Conservation (phyloP, 2,888 invertebrate genomes). For the Cacoxenus indagator region DNA sequence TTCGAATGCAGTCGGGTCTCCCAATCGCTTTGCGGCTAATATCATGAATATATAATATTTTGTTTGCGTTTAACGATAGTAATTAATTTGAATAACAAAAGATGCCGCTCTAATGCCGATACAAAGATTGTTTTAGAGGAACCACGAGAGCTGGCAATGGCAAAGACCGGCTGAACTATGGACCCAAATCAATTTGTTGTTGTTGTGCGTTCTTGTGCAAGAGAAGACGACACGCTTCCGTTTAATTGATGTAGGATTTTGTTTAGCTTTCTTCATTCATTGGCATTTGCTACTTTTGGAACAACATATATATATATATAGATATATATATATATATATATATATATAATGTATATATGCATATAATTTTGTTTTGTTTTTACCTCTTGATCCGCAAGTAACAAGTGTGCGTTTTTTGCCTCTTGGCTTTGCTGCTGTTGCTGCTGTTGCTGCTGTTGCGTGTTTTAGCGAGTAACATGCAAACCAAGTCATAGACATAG, state of each 20-base stretch:
- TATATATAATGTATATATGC: background rate
- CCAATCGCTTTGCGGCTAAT: background rate
- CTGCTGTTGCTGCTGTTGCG: background rate
- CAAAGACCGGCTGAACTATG: background rate
- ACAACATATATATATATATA: no score
- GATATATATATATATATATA: background rate
- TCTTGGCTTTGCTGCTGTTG: background rate
- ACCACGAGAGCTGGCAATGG: background rate
- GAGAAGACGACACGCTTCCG: background rate
- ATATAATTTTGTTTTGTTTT: background rate
- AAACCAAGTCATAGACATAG: background rate
- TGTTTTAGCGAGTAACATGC: constrained; percentile 7
- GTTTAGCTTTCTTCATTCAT: background rate
- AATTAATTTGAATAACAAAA: constrained; percentile 20
- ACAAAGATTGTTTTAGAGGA: background rate
- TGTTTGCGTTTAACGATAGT: constrained; percentile 6
- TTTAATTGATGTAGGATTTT: background rate
- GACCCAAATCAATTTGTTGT: background rate
- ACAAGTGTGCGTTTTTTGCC: background rate
- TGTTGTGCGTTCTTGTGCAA: background rate
- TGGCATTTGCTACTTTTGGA: no score
- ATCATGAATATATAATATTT: background rate
- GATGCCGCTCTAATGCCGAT: background rate
- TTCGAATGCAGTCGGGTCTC: background rate
- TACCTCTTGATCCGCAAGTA: background rate